phyloP scores from a whole-genome alignment of 2,797 vertebrate genomes.

The Sorex maritimensis region DNA sequence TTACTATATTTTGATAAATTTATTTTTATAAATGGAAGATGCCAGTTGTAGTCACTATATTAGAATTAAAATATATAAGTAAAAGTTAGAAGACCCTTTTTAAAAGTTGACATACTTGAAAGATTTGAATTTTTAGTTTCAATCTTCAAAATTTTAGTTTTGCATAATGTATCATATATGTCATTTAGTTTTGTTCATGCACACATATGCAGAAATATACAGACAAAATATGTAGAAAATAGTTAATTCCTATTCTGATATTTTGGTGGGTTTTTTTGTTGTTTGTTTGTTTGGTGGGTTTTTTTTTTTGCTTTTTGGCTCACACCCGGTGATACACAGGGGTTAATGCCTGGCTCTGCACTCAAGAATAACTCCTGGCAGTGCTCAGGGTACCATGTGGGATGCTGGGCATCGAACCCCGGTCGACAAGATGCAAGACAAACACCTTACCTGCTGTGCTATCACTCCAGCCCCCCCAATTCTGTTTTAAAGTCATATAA shows the following conservation, averaged over 20 bases:
- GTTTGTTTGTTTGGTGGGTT: too few species aligned
- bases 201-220: not conserved
- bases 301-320: not conserved
- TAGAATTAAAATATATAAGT: slow-evolving; percentile 5
- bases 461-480: too few species aligned
- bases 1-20: slow-evolving; percentile 54
- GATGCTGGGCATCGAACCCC: too few species aligned
- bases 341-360: too few species aligned
- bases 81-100: slow-evolving; percentile 2
- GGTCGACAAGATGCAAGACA: too few species aligned
- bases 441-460: too few species aligned
- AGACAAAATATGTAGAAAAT: too few species aligned
- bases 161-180: too few species aligned
- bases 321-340: too few species aligned
- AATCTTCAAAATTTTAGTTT: slow-evolving; percentile 27
- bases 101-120: slow-evolving; percentile 44
- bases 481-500: slow-evolving; percentile 34
- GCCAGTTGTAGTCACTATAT: not conserved
- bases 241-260: slow-evolving; percentile 1
- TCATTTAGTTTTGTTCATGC: slow-evolving; percentile 1
- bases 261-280: too few species aligned
- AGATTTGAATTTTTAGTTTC: slow-evolving; percentile 52
- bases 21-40: slow-evolving; percentile 59
- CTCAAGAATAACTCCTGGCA: too few species aligned
- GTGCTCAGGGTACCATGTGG: too few species aligned